Evolutionary conservation across 1,140 invertebrate species (phyloP), one percentile per base, ranked within the genome.

Genomic region (Chironomus tepperi): DNA sequence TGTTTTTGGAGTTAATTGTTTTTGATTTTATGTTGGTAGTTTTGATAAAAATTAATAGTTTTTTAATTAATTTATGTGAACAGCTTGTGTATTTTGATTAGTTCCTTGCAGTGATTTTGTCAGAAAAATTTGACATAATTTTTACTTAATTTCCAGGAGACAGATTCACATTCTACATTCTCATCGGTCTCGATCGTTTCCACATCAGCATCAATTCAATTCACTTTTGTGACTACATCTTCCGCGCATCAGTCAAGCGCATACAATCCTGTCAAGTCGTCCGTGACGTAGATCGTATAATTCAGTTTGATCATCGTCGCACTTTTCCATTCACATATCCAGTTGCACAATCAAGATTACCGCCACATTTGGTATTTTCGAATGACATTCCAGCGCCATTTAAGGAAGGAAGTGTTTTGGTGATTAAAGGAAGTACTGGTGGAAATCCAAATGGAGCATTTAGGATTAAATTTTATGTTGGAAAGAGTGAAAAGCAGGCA

Each of bases 181-280:
- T 70, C 10, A 70, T 70, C 10, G 65, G 65, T 18, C 65, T 70
- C 7, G 65, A 70, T 70, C 65, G 65, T 19, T 70, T 70, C 18
- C 65, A 70, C 10, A 70, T 70, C 65, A 70, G 65, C 65, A 70
- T 70, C n/a, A 70, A 70, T 19, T 19, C 16, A 19, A 16, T 70
- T 70, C 65, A 70, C 65, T 70, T 70, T 70, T 70, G 65, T 19
- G 65, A 70, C 10, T 70, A 70, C 65, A 70, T 70, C 18, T 70
- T 70, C 7, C 65, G 65, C 7, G 19, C 65, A 21, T 70, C 65
- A 21, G 65, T 70, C 65, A 70, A 70, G 10, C 16, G 65, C 7
- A 21, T 70, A 6, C 3, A 18, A 5, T 19, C 19, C 3, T 70
- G 65, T 70, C 65, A 70, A 21, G 65, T 70, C n/a, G 65, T 70